Base-by-base conservation (phyloP, 2,797 vertebrate genomes). In the Eulemur albifrons region DNA sequence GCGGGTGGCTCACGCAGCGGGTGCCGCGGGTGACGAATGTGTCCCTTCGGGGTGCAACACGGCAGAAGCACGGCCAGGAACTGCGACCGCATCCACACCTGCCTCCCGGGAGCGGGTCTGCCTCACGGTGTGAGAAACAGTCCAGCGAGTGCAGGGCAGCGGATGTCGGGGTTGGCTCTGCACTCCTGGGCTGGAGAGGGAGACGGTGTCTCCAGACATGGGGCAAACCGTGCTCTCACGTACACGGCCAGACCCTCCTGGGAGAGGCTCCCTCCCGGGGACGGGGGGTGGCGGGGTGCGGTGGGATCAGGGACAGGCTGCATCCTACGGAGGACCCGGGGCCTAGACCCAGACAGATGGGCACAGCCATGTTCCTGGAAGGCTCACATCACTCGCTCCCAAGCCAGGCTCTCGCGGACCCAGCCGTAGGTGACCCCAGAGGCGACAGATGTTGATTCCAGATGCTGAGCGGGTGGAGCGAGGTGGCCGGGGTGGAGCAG, bases 41-140 rank as follows among this genome's bases (percentile, higher is more conserved):
- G 15, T 18, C 40, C 76, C 13, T 57, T 15, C n/a, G 32, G 38
- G 50, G 23, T 30, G 5, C 40, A 10, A 21, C 43, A 15, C 15
- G 21, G 43, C 11, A 15, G 54, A 32, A 14, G 27, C 65, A 4
- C 17, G 0, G 27, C 9, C 9, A 32, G 75, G 48, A 32, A 48
- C 43, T 0, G 25, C 11, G 3, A 12, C 40, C 67, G 23, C 25
- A 7, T 17, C 30, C 48, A 4, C 48, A 13, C 0, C 27, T 27
- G 5, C 43, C 48, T 82, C 17, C 27, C 2, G 1, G 15, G n/a
- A 32, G n/a, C 32, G 14, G 79, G 43, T 12, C 50, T 70, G 35
- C 35, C 15, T n/a, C 18, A 3, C 15, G 1, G 45, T 43, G 14
- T 5, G 23, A 2, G 40, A 45, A 35, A n/a, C 27, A 30, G 61